A percentile compares a stretch with the other conserved stretches of the same genome.
phyloP scores from a whole-genome alignment of 2,113 vertebrate genomes.

The Epinephelus lanceolatus region DNA sequence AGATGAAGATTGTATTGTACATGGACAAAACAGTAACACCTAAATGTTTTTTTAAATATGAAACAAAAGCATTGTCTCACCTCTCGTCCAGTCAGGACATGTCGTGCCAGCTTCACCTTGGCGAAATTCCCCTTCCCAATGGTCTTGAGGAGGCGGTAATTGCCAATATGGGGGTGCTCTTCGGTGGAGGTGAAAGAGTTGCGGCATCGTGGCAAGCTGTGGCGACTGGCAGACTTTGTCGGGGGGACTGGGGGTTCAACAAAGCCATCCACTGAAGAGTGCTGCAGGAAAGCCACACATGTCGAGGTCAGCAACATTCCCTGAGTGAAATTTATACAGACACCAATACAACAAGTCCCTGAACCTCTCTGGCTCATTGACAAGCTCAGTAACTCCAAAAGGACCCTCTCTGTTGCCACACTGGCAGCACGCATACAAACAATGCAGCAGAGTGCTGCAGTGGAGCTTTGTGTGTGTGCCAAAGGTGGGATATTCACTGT shows the following conservation, averaged over 20 bases:
- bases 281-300: slow-evolving; percentile 79
- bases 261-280: slow-evolving; percentile 94
- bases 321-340: neutral
- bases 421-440: slow-evolving; percentile 8
- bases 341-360: neutral
- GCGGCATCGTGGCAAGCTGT: slow-evolving; percentile 92
- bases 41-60: neutral
- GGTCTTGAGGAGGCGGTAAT: slow-evolving; percentile 96
- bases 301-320: slow-evolving; percentile 36
- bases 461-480: slow-evolving; percentile 30
- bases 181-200: slow-evolving; percentile 93
- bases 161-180: slow-evolving; percentile 94
- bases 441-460: slow-evolving; percentile 50
- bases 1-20: neutral
- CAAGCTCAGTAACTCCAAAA: slow-evolving; percentile 2
- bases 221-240: slow-evolving; percentile 92
- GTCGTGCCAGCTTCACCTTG: slow-evolving; percentile 95
- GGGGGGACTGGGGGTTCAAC: slow-evolving; percentile 89
- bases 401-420: neutral
- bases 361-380: slow-evolving; percentile 3
- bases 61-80: slow-evolving; percentile 79
- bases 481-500: slow-evolving; percentile 32
- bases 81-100: slow-evolving; percentile 96
- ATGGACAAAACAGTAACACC: neutral
- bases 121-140: slow-evolving; percentile 98